phyloP scores from a whole-genome alignment of 2,888 invertebrate genomes.

The Halocaridina rubra region DNA sequence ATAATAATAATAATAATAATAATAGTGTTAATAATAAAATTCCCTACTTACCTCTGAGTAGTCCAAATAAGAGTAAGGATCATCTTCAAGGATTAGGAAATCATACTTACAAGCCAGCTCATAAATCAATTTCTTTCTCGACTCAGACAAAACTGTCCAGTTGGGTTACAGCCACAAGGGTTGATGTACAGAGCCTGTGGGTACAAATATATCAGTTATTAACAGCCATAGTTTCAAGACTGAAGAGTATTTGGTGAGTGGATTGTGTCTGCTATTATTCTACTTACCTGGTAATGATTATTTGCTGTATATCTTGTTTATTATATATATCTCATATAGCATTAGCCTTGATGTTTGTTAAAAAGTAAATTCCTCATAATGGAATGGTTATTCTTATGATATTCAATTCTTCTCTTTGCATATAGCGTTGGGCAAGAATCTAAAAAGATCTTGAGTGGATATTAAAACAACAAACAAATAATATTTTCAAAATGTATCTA shows the following conservation, averaged over 20 bases:
- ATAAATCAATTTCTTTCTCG: conserved; percentile 79
- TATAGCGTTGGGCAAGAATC: too few species aligned
- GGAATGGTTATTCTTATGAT: too few species aligned
- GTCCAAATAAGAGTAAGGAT: conserved; percentile 83
- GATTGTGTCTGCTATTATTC: neutral
- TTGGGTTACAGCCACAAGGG: conserved; percentile 74
- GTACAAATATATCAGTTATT: neutral
- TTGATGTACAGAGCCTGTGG: conserved; percentile 43
- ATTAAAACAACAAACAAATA: too few species aligned
- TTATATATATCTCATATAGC: neutral
- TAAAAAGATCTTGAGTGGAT: too few species aligned
- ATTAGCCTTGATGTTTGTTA: neutral
- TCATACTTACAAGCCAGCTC: conserved; percentile 74
- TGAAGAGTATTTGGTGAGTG: neutral
- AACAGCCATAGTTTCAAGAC: neutral
- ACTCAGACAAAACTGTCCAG: conserved; percentile 78
- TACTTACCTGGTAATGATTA: too few species aligned
- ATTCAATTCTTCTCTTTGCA: too few species aligned
- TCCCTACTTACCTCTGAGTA: conserved; percentile 72
- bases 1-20: neutral
- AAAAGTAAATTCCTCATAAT: neutral
- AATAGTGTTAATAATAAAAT: too few species aligned
- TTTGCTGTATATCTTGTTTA: too few species aligned
- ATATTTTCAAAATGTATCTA: too few species aligned
- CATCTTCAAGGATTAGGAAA: conserved; percentile 83